A percentile compares a stretch with the other conserved stretches of the same genome.
These are phyloP conservation scores for Chromis chromis DNA, from an alignment of 2,797 vertebrate genomes.

Conservation along the genomic window DNA sequence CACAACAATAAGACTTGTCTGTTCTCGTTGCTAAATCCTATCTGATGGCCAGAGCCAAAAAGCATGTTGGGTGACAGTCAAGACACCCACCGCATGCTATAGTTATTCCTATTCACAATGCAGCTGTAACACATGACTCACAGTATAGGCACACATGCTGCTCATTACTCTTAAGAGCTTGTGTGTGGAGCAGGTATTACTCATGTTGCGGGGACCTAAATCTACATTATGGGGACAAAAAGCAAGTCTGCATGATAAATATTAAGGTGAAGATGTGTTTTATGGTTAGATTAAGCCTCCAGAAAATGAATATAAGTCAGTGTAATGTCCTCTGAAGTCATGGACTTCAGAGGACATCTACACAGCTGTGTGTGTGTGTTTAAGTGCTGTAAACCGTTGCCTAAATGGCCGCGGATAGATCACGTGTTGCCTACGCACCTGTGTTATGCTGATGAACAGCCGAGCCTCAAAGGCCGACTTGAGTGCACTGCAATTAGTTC, in stretches of 20 bases:
- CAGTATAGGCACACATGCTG: constrained; percentile 19
- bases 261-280: too few relatives aligned
- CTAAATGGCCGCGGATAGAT: constrained; percentile 39
- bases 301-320: too few relatives aligned
- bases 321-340: too few relatives aligned
- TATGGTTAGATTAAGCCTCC: too few relatives aligned
- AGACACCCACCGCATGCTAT: constrained; percentile 49
- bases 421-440: constrained; percentile 57
- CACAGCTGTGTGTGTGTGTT: constrained; percentile 3
- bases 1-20: constrained; percentile 3
- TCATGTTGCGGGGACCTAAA: too few relatives aligned
- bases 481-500: constrained; percentile 75
- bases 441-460: constrained; percentile 64
- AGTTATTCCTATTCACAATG: constrained; percentile 34
- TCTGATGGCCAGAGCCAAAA: constrained; percentile 35
- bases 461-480: constrained; percentile 66
- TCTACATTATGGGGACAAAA: too few relatives aligned
- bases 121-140: constrained; percentile 34
- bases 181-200: neutral
- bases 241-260: too few relatives aligned
- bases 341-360: too few relatives aligned
- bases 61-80: constrained; percentile 39
- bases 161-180: constrained; percentile 12
- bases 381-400: constrained; percentile 22
- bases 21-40: constrained; percentile 26